Conservation (phyloP, 2,113 vertebrate genomes). For the Leptobrachium ailaonicum region DNA sequence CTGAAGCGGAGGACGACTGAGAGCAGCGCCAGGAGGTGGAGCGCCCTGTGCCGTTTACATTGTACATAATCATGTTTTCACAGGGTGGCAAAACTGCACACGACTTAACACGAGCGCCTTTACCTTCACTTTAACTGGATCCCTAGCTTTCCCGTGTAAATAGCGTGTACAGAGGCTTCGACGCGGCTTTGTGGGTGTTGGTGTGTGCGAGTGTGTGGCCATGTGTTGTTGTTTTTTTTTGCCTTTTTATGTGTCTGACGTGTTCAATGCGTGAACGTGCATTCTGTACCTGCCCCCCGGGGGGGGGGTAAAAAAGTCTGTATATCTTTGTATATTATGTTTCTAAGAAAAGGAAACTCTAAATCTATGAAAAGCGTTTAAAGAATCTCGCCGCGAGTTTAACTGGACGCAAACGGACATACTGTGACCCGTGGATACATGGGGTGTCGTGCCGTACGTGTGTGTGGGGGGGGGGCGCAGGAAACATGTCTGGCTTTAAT, state of each 20-base stretch:
- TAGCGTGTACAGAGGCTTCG: constrained; percentile 67
- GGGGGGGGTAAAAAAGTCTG: constrained; percentile 56
- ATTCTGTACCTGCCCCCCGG: background rate
- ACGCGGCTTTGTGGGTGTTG: constrained; percentile 69
- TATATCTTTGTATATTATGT: constrained; percentile 77
- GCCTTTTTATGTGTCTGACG: constrained; percentile 16
- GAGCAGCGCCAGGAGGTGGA: constrained; percentile 57
- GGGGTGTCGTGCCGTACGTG: constrained; percentile 60
- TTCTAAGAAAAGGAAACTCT: constrained; percentile 71
- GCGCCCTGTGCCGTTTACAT: constrained; percentile 88
- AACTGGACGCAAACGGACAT: constrained; percentile 70
- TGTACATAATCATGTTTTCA: constrained; percentile 81
- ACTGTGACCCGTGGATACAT: constrained; percentile 57
- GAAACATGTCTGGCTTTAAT: constrained; percentile 69
- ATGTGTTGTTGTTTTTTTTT: constrained; percentile 11
- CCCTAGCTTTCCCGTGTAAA: constrained; percentile 72
- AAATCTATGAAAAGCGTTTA: constrained; percentile 69
- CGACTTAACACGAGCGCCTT: constrained; percentile 72
- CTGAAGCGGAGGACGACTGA: constrained; percentile 69
- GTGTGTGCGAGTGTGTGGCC: constrained; percentile 61
- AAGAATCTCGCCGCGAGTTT: constrained; percentile 61
- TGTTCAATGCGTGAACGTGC: background rate
- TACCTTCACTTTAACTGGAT: constrained; percentile 67
- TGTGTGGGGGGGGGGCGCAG: constrained; percentile 57
- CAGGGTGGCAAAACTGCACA: constrained; percentile 76